These are phyloP conservation scores for Takifugu bimaculatus DNA, from an alignment of 2,113 vertebrate genomes.

Conservation along the genomic window DNA sequence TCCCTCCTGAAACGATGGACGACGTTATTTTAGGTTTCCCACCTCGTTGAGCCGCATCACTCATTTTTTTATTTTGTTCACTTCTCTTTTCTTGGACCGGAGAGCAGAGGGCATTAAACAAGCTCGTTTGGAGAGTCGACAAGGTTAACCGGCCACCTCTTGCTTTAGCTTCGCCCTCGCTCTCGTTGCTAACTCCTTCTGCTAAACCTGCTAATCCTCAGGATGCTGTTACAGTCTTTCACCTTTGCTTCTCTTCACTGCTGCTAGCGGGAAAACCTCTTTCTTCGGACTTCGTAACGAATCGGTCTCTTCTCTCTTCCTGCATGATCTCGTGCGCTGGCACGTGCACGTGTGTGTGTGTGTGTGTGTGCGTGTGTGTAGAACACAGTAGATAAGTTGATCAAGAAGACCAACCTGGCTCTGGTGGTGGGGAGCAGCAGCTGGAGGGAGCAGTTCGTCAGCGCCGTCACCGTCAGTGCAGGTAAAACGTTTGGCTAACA, in stretches of 20 bases:
- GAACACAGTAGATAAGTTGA: conserved; percentile 83
- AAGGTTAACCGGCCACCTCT: conserved; percentile 47
- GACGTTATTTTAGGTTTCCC: too few species aligned
- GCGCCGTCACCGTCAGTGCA: conserved; percentile 80
- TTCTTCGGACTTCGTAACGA: conserved; percentile 18
- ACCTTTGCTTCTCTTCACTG: conserved; percentile 22
- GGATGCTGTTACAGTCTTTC: conserved; percentile 9
- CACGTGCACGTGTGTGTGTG: conserved; percentile 34
- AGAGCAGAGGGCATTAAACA: conserved; percentile 56
- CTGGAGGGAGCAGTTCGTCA: conserved; percentile 85
- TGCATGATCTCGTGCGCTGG: conserved; percentile 12
- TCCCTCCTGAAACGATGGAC: background rate
- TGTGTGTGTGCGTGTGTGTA: conserved; percentile 50
- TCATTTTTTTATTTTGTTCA: background rate
- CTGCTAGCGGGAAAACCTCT: conserved; percentile 3
- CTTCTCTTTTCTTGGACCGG: conserved; percentile 12
- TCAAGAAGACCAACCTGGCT: conserved; percentile 84
- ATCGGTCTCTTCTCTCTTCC: background rate
- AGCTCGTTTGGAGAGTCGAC: conserved; percentile 31
- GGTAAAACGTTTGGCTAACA: conserved; percentile 52
- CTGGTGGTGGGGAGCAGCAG: conserved; percentile 83
- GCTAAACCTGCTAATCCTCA: too few species aligned
- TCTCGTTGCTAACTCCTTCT: conserved; percentile 7
- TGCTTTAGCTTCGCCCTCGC: conserved; percentile 11
- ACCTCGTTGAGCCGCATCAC: background rate